Percentiles rank a stretch among this genome's conserved stretches.
phyloP scores from a whole-genome alignment of 2,888 invertebrate genomes.

The Lasioglossum pauxillum region DNA sequence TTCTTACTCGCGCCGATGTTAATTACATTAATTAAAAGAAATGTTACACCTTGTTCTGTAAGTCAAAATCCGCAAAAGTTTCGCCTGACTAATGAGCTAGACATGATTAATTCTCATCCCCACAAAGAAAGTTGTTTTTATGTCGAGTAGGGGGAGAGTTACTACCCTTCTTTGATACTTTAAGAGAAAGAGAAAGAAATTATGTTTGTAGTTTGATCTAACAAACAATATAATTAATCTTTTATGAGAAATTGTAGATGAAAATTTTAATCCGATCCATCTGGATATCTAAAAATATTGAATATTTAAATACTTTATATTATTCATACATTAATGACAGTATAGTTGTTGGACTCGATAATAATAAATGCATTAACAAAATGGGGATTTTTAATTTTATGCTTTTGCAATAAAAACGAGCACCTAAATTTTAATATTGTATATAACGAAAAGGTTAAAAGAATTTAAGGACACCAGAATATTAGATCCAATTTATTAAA shows the following conservation, averaged over 20 bases:
- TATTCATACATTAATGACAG: too few relatives aligned
- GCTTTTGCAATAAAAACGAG: too few relatives aligned
- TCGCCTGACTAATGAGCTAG: slow-evolving; percentile 23
- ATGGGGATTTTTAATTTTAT: too few relatives aligned
- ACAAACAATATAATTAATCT: not conserved
- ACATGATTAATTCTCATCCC: not conserved
- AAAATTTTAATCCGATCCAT: not conserved
- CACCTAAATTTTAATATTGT: too few relatives aligned
- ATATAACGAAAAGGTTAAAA: too few relatives aligned
- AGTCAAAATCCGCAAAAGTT: not conserved
- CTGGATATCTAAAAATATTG: not conserved
- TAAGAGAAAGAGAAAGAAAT: not conserved
- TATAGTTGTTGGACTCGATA: too few relatives aligned
- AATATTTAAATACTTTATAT: too few relatives aligned
- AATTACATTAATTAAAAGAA: slow-evolving; percentile 45
- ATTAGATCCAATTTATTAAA: too few relatives aligned
- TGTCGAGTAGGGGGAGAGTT: not conserved
- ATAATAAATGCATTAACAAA: too few relatives aligned
- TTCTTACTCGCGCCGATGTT: slow-evolving; percentile 11
- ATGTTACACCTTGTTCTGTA: not conserved
- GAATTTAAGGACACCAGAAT: too few relatives aligned
- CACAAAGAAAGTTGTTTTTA: not conserved
- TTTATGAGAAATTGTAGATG: not conserved
- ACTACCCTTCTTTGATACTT: not conserved
- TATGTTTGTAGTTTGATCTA: not conserved